These are phyloP conservation scores for Netelia fuscicornis DNA, from an alignment of 2,888 invertebrate species.

Conservation along the genomic window DNA sequence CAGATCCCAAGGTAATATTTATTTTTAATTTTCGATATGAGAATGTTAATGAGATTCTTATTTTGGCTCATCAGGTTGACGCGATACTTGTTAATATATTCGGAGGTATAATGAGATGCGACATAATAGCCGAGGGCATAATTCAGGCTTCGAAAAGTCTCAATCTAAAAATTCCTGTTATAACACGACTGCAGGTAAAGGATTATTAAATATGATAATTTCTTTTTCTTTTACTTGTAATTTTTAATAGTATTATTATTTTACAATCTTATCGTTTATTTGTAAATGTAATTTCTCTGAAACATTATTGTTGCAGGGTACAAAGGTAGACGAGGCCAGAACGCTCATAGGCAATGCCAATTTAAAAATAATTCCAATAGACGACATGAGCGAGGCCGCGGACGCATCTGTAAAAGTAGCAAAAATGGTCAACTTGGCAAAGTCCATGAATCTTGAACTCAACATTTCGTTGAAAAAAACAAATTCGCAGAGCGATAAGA, in stretches of 20 bases:
- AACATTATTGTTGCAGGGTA: slow-evolving; percentile 87
- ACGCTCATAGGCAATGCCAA: slow-evolving; percentile 92
- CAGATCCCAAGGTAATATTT: slow-evolving; percentile 91
- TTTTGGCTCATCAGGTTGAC: slow-evolving; percentile 88
- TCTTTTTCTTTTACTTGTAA: neutral
- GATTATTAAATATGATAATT: neutral
- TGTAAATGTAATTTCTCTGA: neutral
- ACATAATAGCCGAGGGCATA: slow-evolving; percentile 98
- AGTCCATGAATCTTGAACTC: slow-evolving; percentile 92
- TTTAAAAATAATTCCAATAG: slow-evolving; percentile 92
- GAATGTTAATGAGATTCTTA: slow-evolving; percentile 3
- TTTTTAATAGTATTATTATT: neutral
- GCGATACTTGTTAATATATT: slow-evolving; percentile 98
- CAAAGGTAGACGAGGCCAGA: slow-evolving; percentile 93
- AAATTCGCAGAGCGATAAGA: slow-evolving; percentile 35
- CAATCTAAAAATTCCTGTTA: slow-evolving; percentile 95
- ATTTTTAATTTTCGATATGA: neutral
- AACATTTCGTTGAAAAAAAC: slow-evolving; percentile 81
- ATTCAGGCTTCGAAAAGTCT: slow-evolving; percentile 97
- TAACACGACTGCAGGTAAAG: slow-evolving; percentile 94
- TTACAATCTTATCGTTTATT: neutral
- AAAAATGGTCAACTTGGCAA: slow-evolving; percentile 91
- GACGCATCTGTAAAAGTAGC: slow-evolving; percentile 92
- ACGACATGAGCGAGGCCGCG: slow-evolving; percentile 94
- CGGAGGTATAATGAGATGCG: slow-evolving; percentile 99